Base-by-base conservation (phyloP, 1,140 invertebrate genomes). In the Hycleus phaleratus region DNA sequence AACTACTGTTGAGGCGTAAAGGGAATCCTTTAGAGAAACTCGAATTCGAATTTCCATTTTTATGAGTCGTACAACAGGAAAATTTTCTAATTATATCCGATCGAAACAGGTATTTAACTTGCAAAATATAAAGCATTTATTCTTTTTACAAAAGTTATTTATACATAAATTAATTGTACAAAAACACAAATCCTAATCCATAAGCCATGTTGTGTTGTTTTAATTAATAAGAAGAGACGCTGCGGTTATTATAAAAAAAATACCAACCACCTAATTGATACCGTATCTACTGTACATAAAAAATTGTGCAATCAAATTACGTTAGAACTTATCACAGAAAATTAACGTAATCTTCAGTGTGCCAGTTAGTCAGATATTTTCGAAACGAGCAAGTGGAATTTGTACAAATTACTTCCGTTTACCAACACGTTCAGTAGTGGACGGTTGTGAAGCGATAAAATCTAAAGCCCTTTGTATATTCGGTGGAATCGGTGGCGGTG, bases 381-480 rank as follows among this genome's bases (percentile, higher is more conserved):
- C 18, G 18, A 18, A 18, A 46, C 9, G 12, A 8, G 9, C 4
- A 18, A 32, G 32, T 32, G 32, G 25, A 26, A n/a, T 18, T 18
- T 18, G 18, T 18, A 18, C 18, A 18, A 18, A 18, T 38, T 60
- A 51, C 49, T 61, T 61, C 54, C 54, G 32, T 51, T 48, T 68
- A 38, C 68, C 65, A 8, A 57, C 61, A 43, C 72, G 67, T 57
- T 73, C 70, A 4, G 66, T 68, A 7, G 67, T 69, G 2, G 68
- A 69, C 10, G 75, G 75, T 53, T 78, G 71, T 1, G 72, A 63
- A 4, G 72, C 74, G 42, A 82, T 75, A 78, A 77, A 88, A 46
- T 87, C 85, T 3, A 91, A 73, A 48, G 87, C 86, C 61, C 83
- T 82, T 64, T 85, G 84, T 47, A 90, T 90, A 70, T 82, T 86